Evolutionary conservation across 2,888 invertebrate genomes (phyloP), one percentile per base, ranked within the genome.

Genomic region (Nemotelus pantherinus): DNA sequence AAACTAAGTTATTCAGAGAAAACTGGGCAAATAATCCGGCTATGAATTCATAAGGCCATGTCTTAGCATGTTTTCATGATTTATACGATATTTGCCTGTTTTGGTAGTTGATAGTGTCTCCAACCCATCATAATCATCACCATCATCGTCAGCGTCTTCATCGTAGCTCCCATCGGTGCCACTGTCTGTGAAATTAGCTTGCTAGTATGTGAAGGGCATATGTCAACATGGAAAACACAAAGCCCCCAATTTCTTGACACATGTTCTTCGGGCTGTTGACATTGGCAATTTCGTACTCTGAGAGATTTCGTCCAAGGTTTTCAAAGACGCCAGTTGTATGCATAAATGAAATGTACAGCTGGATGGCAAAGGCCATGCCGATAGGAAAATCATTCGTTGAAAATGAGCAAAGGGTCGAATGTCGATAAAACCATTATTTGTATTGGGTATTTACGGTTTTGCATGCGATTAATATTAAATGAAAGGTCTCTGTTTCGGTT

Each of bases 41-140:
- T 67, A 76, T 76, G 76, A 77, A 77, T 77, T 77, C 76, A 77
- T 77, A 77, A 77, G 68, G 45, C 68, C 68, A 58, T 77, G 68
- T 67, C 68, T 67, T 77, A 55, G 65, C 57, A 68, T 77, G 76
- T 77, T 77, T 72, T 57, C 58, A 67, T 77, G 76, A 77, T 77
- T 77, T 77, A 77, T 77, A 67, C 58, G 58, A 68, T 77, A 77
- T 76, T 57, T 57, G 74, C 63, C 63, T 41, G 74, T 74, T 74
- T 63, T 53, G 55, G 70, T 47, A 6, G 50, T 47, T 25, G 67
- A 48, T 48, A 63, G 74, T 50, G 41, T 25, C 48, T 48, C 58
- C 58, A 72, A 25, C 47, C 74, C 60, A 25, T 25, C 25, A 68
- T n/a, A 25, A 44, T 41, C 48, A 25, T 25, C 25, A 25, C 25